These are phyloP conservation scores for Trigoniulus corallinus DNA, from an alignment of 1,140 invertebrate species.

Conservation along the genomic window DNA sequence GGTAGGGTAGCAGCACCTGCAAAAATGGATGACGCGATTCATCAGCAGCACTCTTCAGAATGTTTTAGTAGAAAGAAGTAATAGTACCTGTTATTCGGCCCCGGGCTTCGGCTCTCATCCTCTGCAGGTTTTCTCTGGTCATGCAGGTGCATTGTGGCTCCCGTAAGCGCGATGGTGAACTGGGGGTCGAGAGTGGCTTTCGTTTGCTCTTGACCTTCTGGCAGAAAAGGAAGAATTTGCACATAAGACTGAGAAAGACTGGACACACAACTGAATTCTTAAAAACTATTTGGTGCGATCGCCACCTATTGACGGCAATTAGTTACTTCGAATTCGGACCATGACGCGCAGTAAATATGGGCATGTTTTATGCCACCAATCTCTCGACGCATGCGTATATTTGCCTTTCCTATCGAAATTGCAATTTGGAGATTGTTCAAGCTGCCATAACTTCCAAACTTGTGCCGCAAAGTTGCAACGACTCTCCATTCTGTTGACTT, in stretches of 20 bases:
- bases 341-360: background rate
- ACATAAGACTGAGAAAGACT: background rate
- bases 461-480: no score
- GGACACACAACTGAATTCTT: no score
- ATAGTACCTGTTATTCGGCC: slow-evolving; percentile 9
- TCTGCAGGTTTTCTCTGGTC: slow-evolving; percentile 56
- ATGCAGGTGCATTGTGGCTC: slow-evolving; percentile 90
- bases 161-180: slow-evolving; percentile 69
- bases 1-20: slow-evolving; percentile 22
- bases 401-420: background rate
- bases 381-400: background rate
- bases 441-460: no score
- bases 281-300: background rate
- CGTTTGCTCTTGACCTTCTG: slow-evolving; percentile 36
- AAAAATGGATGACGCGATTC: slow-evolving; percentile 9
- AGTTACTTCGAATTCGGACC: background rate
- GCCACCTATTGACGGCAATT: background rate
- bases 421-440: no score
- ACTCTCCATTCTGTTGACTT: no score
- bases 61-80: background rate
- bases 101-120: slow-evolving; percentile 29
- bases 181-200: slow-evolving; percentile 83
- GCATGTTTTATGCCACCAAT: background rate
- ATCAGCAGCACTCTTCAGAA: background rate
- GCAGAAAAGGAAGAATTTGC: background rate